Conservation (phyloP, 2,888 invertebrate species). For the Cantharis rufa region DNA sequence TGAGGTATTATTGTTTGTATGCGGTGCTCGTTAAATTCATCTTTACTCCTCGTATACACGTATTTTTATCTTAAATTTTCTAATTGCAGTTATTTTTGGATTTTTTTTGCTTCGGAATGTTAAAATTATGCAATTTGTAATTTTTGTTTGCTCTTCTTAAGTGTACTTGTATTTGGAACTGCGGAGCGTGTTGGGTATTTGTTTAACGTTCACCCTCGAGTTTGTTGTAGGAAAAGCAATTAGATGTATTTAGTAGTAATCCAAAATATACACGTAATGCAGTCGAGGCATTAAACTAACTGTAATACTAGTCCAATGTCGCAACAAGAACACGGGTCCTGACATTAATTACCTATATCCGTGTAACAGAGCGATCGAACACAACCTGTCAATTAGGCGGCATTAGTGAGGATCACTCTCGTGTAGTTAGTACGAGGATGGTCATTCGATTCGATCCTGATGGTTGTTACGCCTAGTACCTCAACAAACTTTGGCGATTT, state of each 20-base stretch:
- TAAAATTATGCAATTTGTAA: not conserved
- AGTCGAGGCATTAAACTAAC: constrained; percentile 46
- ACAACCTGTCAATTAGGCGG: constrained; percentile 58
- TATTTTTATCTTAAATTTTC: not conserved
- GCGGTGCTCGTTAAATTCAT: not conserved
- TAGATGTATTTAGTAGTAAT: constrained; percentile 30
- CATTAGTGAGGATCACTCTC: constrained; percentile 49
- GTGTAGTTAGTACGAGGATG: constrained; percentile 32
- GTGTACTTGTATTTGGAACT: not conserved
- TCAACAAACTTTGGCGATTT: constrained; percentile 47
- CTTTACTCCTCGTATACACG: not conserved
- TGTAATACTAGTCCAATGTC: constrained; percentile 45
- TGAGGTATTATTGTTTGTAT: constrained; percentile 1
- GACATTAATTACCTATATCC: constrained; percentile 58
- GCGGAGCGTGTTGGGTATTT: constrained; percentile 11
- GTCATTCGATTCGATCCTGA: constrained; percentile 34
- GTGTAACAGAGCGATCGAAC: constrained; percentile 55
- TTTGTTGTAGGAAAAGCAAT: constrained; percentile 24
- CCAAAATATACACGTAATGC: constrained; percentile 49
- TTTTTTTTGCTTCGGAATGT: not conserved
- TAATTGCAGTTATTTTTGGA: not conserved
- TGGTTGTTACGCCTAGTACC: constrained; percentile 30
- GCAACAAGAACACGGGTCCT: constrained; percentile 52
- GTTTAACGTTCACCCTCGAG: constrained; percentile 12
- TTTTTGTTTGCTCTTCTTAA: not conserved